These are phyloP conservation scores for Malurus splendens DNA, from an alignment of 2,797 vertebrate genomes.

Conservation along the genomic window DNA sequence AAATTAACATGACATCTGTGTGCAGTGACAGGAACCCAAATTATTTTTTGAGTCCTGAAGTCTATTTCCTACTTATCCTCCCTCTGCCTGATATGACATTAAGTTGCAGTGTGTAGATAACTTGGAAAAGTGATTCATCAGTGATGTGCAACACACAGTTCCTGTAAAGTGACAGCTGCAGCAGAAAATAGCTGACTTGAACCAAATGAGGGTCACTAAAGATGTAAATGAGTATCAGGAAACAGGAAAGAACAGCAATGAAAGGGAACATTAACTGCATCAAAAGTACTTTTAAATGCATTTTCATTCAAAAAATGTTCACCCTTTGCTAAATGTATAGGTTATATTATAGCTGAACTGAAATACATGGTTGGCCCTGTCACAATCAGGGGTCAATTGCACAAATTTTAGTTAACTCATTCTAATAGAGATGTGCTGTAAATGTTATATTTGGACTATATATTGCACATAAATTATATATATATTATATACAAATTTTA, in stretches of 20 bases:
- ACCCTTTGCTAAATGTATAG: background rate
- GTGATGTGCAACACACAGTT: background rate
- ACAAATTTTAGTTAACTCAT: background rate
- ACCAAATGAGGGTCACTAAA: background rate
- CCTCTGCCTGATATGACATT: background rate
- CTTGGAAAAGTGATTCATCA: background rate
- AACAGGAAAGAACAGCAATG: background rate
- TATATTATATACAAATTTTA: background rate
- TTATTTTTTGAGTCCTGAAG: background rate
- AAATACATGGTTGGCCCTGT: background rate
- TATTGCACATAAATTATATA: background rate
- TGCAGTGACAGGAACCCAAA: background rate
- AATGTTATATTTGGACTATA: background rate
- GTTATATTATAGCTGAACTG: background rate
- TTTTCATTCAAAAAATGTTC: background rate
- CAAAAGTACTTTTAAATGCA: background rate
- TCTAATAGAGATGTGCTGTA: background rate
- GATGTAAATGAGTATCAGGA: constrained; percentile 19
- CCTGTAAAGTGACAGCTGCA: background rate
- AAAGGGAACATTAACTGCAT: background rate
- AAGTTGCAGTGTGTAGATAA: background rate
- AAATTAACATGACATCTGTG: background rate
- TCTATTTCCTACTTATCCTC: background rate
- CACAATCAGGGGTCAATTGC: background rate
- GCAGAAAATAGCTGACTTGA: background rate